Evolutionary conservation across 2,888 invertebrate species (phyloP), one percentile per base, ranked within the genome.

Genomic region (Eupithecia insigniata): DNA sequence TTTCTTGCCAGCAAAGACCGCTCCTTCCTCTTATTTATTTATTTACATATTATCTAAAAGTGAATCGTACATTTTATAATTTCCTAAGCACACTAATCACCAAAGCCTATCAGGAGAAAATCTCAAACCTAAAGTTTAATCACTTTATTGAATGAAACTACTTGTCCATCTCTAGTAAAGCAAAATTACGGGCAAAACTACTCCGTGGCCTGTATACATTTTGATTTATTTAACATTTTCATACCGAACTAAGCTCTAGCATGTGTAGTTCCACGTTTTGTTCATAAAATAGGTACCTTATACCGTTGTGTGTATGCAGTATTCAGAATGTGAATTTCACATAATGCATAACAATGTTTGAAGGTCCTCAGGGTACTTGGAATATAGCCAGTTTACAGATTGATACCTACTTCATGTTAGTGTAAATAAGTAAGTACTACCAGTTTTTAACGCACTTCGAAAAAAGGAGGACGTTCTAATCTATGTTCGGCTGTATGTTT

Each of bases 161-260:
- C 12, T 14, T 4, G 36, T 39, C 36, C 2, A 34, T 30, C 30
- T 30, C 30, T 34, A 34, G 7, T 7, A 34, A 3, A 39, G 36
- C 36, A 39, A 14, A 39, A 39, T 1, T 2, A 0, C 36, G 36
- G 14, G 36, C 2, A 39, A 39, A 39, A 39, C 36, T 39, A 14
- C 36, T 70, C 58, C 34, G 14, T 39, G 72, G 67, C 62, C 5
- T 32, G 0, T 67, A 74, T 75, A 76, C 80, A 36, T 81, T 78
- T 80, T 83, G 85, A 76, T 83, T 86, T 83, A n/a, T n/a, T 83
- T 72, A 78, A 76, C 82, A 80, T 78, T 75, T 78, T 79, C 75
- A 72, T 73, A 73, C 51, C 72, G 43, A 71, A 79, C 78, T 80
- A 79, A 75, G 78, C 76, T 65, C 28, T 65, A 64, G 22, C 39